These are phyloP conservation scores for Drosophila prostipennis DNA, from an alignment of 2,888 invertebrate genomes.

Conservation along the genomic window DNA sequence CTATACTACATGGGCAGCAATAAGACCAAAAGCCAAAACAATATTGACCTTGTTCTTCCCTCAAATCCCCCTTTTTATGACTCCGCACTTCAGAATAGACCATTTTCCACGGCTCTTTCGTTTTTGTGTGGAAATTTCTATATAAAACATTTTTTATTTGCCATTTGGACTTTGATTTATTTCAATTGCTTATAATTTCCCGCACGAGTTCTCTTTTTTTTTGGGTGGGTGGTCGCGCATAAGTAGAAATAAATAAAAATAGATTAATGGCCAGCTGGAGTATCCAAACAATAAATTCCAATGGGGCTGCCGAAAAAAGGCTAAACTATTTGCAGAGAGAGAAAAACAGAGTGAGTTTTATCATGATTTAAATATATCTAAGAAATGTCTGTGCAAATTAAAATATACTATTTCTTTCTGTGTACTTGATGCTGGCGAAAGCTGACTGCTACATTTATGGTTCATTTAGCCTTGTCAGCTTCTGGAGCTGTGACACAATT, in stretches of 20 bases:
- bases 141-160: constrained; percentile 48
- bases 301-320: constrained; percentile 38
- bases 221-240: constrained; percentile 40
- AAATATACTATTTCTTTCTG: not conserved
- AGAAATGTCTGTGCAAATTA: too few relatives aligned
- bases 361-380: too few relatives aligned
- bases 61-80: not conserved
- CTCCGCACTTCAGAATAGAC: not conserved
- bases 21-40: not conserved
- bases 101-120: not conserved
- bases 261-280: constrained; percentile 71
- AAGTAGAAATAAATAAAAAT: constrained; percentile 76
- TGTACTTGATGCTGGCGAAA: not conserved
- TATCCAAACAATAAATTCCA: constrained; percentile 67
- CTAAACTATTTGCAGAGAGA: constrained; percentile 33
- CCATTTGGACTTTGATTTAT: constrained; percentile 76
- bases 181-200: constrained; percentile 76
- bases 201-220: constrained; percentile 51
- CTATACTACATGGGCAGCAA: not conserved
- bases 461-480: constrained; percentile 45
- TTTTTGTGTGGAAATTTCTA: not conserved
- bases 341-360: not conserved
- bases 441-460: constrained; percentile 33
- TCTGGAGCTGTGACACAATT: constrained; percentile 24
- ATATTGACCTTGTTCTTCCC: constrained; percentile 2